These are phyloP conservation scores for Meiosimyza decipiens DNA, from an alignment of 2,888 invertebrate genomes.

Conservation along the genomic window DNA sequence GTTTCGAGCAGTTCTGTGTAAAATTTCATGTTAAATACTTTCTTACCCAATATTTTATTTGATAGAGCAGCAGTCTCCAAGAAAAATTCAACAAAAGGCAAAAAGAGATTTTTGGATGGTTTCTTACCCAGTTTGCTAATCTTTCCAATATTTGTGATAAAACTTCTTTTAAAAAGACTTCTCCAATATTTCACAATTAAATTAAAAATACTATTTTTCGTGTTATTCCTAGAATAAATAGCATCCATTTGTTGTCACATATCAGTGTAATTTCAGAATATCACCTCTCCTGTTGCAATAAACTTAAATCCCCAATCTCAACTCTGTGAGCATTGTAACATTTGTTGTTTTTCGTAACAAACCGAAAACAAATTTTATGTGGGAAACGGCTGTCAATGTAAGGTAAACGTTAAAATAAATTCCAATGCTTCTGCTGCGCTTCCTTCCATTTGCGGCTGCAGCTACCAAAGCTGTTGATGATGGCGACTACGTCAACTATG, in stretches of 20 bases:
- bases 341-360: conserved; percentile 44
- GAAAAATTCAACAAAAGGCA: too few species aligned
- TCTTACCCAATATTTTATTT: too few species aligned
- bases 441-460: not conserved
- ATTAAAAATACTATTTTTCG: conserved; percentile 5
- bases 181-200: not conserved
- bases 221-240: conserved; percentile 12
- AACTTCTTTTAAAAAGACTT: too few species aligned
- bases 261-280: not conserved
- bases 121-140: too few species aligned
- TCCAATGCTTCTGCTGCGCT: conserved; percentile 6
- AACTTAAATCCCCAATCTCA: not conserved
- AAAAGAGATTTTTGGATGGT: too few species aligned
- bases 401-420: conserved; percentile 15
- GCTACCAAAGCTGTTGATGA: conserved; percentile 18
- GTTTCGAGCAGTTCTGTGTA: too few species aligned
- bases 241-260: conserved; percentile 12
- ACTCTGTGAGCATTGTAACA: conserved; percentile 31
- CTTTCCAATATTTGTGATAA: too few species aligned
- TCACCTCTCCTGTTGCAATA: not conserved
- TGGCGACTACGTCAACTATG: not conserved
- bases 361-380: conserved; percentile 48
- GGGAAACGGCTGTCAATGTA: conserved; percentile 44
- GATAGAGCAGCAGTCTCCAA: too few species aligned
- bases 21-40: too few species aligned